Evolutionary conservation across 2,113 vertebrate species (phyloP).

Genomic region (Hystrix cristata): DNA sequence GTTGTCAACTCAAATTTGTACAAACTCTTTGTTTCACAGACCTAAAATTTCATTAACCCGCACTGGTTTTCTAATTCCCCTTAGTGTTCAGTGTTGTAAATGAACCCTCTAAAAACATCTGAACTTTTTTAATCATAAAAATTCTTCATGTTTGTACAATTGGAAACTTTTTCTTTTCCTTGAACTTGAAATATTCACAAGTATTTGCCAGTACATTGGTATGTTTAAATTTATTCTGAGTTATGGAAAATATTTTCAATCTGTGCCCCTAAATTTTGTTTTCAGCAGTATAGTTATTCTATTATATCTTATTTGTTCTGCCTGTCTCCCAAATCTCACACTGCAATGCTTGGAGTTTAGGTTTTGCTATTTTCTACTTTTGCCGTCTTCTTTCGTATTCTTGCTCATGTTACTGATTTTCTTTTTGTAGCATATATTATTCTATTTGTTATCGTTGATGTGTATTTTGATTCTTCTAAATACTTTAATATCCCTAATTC

Average conservation of each 20-base stretch:
- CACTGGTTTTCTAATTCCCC: neutral
- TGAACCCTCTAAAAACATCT: neutral
- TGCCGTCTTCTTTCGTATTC: neutral
- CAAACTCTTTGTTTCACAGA: neutral
- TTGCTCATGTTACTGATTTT: neutral
- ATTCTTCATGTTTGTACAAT: neutral
- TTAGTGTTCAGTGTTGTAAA: neutral
- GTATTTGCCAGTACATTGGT: neutral
- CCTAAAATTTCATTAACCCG: neutral
- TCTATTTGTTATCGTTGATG: neutral
- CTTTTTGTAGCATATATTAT: neutral
- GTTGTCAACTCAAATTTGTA: neutral
- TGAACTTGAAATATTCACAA: neutral
- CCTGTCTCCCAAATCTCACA: neutral
- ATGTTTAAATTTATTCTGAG: neutral
- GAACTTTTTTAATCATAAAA: neutral
- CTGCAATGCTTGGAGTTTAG: neutral
- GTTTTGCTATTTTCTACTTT: neutral
- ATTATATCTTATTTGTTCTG: neutral
- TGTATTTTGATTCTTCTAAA: conserved; percentile 32
- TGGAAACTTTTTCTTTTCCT: neutral
- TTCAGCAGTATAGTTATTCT: conserved; percentile 9
- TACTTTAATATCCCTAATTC: neutral
- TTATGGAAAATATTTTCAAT: conserved; percentile 19
- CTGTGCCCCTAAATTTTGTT: neutral